These are phyloP conservation scores for Psix sp. DNA, from an alignment of 1,140 invertebrate species.

Conservation along the genomic window DNA sequence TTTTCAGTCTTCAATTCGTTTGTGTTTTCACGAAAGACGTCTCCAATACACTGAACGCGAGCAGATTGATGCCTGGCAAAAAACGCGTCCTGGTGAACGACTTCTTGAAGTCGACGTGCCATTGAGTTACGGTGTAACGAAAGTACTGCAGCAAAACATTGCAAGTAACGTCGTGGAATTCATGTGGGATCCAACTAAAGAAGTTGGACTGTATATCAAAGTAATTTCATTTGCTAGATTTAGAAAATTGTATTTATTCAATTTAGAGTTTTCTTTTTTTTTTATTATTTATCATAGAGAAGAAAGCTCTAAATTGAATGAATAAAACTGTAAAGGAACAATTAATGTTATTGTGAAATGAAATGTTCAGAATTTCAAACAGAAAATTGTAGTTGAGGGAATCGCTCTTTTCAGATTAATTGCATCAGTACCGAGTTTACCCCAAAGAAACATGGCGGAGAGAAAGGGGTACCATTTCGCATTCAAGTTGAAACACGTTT, in stretches of 20 bases:
- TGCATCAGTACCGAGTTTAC: conserved; percentile 99
- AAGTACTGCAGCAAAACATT: conserved; percentile 85
- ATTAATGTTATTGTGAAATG: no score
- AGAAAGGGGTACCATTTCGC: conserved; percentile 97
- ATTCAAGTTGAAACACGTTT: conserved; percentile 91
- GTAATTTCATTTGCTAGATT: conserved; percentile 73
- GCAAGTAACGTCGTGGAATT: conserved; percentile 90
- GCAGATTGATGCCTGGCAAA: conserved; percentile 94
- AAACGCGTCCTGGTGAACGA: conserved; percentile 90
- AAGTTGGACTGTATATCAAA: conserved; percentile 95
- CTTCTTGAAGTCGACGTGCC: conserved; percentile 96
- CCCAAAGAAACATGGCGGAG: conserved; percentile 97
- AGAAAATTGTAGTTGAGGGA: conserved; percentile 16
- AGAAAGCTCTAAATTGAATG: no score
- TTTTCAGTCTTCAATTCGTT: conserved; percentile 89
- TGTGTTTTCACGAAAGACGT: conserved; percentile 97
- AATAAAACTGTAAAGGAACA: no score
- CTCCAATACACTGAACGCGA: conserved; percentile 96
- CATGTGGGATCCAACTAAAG: conserved; percentile 96
- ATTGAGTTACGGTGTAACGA: conserved; percentile 92
- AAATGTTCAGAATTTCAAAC: conserved; percentile 3
- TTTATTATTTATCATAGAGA: no score
- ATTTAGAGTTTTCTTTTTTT: no score
- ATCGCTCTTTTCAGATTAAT: conserved; percentile 87
- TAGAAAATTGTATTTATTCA: no score